Base-by-base conservation (phyloP, 1,140 invertebrate species). In the Ladona fulva region DNA sequence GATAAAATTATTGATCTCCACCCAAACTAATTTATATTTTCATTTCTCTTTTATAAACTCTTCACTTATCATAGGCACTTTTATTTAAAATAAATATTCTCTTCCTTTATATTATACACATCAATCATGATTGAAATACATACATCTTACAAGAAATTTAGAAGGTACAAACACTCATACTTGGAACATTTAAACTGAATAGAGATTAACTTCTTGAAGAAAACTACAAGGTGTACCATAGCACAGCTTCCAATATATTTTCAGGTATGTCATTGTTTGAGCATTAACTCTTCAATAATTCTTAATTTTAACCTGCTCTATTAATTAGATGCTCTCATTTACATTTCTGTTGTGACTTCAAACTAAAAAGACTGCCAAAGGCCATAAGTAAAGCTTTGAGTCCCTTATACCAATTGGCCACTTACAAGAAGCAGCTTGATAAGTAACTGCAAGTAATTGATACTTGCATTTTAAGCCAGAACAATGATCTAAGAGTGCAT, bases 61-160 rank as follows among this genome's bases (percentile, higher is more conserved):
- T 66, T 66, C n/a, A 66, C 14, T 66, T 19, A 22, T 66, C 52
- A 66, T 66, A 66, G 52, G 52, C 52, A 66, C 52, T 66, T 66
- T 66, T 66, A 66, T 66, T 66, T 66, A 66, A 66, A 66, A 66
- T 66, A 66, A 66, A 66, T 66, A 66, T 22, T 66, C 52, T 66
- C 16, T 66, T 66, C 52, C 52, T 19, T 66, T 66, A 66, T 22
- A 19, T 66, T 66, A 66, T 66, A 66, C 52, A 66, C 52, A 66
- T 66, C n/a, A 66, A 66, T 66, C 52, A 66, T 22, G n/a, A 66
- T 66, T 66, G 52, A 66, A 12, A 66, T 3, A 66, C 52, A 66
- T 66, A 22, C 52, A 66, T 66, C 52, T 66, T 16, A 66, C n/a
- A 22, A 66, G 52, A 66, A 66, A 19, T 66, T 16, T 66, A 66